phyloP scores from a whole-genome alignment of 2,113 vertebrate genomes.

The Hipposideros armiger region DNA sequence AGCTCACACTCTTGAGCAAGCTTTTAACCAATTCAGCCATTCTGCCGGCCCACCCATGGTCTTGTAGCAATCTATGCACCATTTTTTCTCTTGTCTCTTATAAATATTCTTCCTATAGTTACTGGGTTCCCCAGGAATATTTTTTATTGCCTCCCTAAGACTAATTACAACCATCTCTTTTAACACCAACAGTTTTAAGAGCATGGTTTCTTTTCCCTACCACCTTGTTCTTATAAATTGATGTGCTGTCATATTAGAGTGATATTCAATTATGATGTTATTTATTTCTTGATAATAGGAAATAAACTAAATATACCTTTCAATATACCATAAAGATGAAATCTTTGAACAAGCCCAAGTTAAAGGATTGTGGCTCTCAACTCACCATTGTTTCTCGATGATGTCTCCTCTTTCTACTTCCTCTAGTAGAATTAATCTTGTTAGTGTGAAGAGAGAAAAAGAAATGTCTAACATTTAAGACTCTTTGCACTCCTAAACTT shows the following conservation, averaged over 20 bases:
- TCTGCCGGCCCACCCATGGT: not conserved
- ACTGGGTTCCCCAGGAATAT: not conserved
- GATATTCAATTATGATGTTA: not conserved
- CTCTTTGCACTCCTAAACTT: not conserved
- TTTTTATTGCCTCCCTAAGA: not conserved
- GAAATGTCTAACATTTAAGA: not conserved
- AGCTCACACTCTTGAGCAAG: no score
- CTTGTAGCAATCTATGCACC: not conserved
- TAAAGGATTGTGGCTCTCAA: not conserved
- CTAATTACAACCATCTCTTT: not conserved
- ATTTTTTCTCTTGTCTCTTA: not conserved
- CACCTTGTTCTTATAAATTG: not conserved
- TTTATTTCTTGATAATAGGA: not conserved
- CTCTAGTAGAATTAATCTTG: not conserved
- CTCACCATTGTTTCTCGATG: not conserved
- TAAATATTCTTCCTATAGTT: not conserved
- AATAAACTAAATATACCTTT: not conserved
- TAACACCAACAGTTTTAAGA: not conserved
- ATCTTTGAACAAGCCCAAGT: not conserved
- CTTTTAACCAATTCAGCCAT: no score
- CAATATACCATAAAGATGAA: not conserved
- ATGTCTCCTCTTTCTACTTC: not conserved
- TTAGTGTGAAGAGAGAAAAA: not conserved
- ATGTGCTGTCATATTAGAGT: not conserved
- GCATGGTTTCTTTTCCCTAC: not conserved